These are phyloP conservation scores for Poeciliopsis prolifica DNA, from an alignment of 2,113 vertebrate species.

Conservation along the genomic window DNA sequence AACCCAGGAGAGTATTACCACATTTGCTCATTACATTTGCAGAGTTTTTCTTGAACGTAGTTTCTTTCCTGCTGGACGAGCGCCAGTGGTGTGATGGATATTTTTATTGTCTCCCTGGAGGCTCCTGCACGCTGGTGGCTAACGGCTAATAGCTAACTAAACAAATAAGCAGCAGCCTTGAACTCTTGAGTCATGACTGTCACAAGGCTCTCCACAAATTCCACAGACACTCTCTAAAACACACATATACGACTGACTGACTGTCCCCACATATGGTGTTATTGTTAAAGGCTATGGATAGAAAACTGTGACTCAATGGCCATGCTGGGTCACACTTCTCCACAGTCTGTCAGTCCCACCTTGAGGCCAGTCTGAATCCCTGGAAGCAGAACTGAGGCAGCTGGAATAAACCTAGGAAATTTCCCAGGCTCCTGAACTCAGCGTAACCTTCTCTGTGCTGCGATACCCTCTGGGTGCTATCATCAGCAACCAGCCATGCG, in stretches of 20 bases:
- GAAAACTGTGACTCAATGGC: not conserved
- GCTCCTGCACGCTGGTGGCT: slow-evolving; percentile 46
- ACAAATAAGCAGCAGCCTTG: slow-evolving; percentile 39
- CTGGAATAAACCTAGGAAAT: slow-evolving; percentile 9
- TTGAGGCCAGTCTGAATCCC: slow-evolving; percentile 32
- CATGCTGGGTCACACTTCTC: slow-evolving; percentile 16
- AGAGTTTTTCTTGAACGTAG: slow-evolving; percentile 8
- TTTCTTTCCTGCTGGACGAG: slow-evolving; percentile 30
- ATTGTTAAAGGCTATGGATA: too few species aligned
- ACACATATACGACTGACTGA: not conserved
- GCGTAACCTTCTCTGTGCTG: slow-evolving; percentile 46
- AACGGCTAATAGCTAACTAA: slow-evolving; percentile 45
- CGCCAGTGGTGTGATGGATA: slow-evolving; percentile 57
- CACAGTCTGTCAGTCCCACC: slow-evolving; percentile 41
- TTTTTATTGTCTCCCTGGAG: slow-evolving; percentile 59
- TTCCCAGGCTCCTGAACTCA: slow-evolving; percentile 54
- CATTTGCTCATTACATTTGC: slow-evolving; percentile 59
- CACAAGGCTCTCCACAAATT: slow-evolving; percentile 32
- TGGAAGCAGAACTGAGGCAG: slow-evolving; percentile 31
- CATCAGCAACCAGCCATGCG: slow-evolving; percentile 52
- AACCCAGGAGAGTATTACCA: slow-evolving; percentile 50
- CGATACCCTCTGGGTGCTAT: slow-evolving; percentile 56
- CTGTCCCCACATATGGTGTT: not conserved
- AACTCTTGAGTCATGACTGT: slow-evolving; percentile 20
- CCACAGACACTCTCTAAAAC: not conserved